Evolutionary conservation across 2,888 invertebrate genomes (phyloP), one percentile per base, ranked within the genome.

Genomic region (Ariolimax columbianus): DNA sequence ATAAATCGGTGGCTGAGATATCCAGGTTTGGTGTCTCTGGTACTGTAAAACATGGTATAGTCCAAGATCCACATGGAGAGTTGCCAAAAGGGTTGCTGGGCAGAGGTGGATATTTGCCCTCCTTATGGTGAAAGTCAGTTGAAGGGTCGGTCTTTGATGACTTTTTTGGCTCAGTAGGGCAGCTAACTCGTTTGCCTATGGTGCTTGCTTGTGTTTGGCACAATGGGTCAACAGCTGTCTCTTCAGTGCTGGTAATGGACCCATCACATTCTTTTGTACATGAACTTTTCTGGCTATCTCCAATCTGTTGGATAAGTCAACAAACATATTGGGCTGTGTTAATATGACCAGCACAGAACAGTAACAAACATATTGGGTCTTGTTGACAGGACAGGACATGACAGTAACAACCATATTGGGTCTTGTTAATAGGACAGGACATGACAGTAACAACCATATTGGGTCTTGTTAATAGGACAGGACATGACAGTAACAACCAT

Each of bases 1-100:
- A 40, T 6, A 47, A 26, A 1, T 75, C 75, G 3, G 7, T 51
- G 19, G 19, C 47, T 19, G 75, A 47, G 26, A 75, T 7, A 0
- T 75, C 51, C 23, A 75, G 23, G 51, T 75, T 51, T 47, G 75
- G 75, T 9, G 75, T 51, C 30, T 75, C 75, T 33, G 75, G 75
- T 33, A 75, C 75, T 19, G 30, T 33, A n/a, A 75, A 19, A 33
- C 33, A 19, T 75, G 73, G 43, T 30, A 23, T n/a, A 47, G 73
- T 75, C 47, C 4, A 17, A 23, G 43, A 30, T n/a, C n/a, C 26
- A 9, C 17, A n/a, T 4, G 43, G 0, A 11, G 40, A 11, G 2
- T 0, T 38, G 7, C 23, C 40, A 30, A 6, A n/a, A 36, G 70
- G 23, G n/a, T 23, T 70, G 7, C 38, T 66, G 9, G 59, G 11